Evolutionary conservation across 2,888 invertebrate genomes (phyloP).

Genomic region (Drosophila pseudotakahashii): DNA sequence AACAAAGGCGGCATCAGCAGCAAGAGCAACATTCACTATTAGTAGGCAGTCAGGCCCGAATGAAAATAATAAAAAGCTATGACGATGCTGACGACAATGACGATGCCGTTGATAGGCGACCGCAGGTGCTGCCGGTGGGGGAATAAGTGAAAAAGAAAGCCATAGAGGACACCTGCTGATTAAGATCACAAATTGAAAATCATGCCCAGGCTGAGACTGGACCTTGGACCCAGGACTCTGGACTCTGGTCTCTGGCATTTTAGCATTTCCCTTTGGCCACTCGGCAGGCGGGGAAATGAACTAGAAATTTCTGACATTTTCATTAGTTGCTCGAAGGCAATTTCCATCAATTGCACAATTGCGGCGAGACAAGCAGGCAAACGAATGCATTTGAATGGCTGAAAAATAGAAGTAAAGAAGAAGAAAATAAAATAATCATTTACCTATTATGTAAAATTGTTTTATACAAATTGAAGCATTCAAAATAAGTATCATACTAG

Average conservation of each 20-base stretch:
- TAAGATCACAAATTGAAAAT: conserved; percentile 82
- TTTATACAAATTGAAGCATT: no score
- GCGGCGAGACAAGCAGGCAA: background rate
- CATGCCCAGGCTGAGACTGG: conserved; percentile 55
- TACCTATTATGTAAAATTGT: no score
- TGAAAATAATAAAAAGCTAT: conserved; percentile 71
- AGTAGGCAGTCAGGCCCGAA: conserved; percentile 69
- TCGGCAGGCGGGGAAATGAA: conserved; percentile 7
- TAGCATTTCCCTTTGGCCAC: background rate
- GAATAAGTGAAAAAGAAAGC: conserved; percentile 28
- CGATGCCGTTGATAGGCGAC: conserved; percentile 66
- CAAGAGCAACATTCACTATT: conserved; percentile 59
- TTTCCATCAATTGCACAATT: conserved; percentile 36
- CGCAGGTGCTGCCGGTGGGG: conserved; percentile 17
- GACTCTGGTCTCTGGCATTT: background rate
- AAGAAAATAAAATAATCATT: no score
- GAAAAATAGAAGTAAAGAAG: no score
- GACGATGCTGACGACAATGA: conserved; percentile 46
- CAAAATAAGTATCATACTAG: no score
- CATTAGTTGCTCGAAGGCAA: conserved; percentile 57
- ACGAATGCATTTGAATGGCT: background rate
- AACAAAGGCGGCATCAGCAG: conserved; percentile 50
- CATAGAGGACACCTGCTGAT: conserved; percentile 81
- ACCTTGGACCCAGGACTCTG: background rate
- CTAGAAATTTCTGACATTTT: conserved; percentile 71